A percentile compares a stretch with the other conserved stretches of the same genome.
phyloP scores from a whole-genome alignment of 2,888 invertebrate species.

The Linyphia triangularis region DNA sequence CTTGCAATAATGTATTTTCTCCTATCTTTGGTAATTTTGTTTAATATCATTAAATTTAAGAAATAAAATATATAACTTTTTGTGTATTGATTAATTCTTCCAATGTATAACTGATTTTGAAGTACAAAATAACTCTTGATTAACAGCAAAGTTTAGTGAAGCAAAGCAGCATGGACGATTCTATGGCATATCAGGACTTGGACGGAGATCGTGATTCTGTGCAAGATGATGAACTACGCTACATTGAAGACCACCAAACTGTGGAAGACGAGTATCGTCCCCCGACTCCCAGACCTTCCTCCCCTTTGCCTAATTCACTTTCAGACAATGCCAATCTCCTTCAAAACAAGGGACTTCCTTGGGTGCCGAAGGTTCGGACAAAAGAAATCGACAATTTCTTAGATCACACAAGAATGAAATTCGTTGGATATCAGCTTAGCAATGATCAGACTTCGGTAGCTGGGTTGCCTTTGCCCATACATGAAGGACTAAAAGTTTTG shows the following conservation, averaged over 20 bases:
- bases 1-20: too few relatives aligned
- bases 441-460: constrained; percentile 92
- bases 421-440: constrained; percentile 94
- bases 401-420: constrained; percentile 94
- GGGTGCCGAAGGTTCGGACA: constrained; percentile 96
- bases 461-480: constrained; percentile 97
- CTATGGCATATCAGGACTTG: constrained; percentile 86
- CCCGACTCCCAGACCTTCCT: constrained; percentile 82
- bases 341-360: constrained; percentile 87
- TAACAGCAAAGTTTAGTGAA: constrained; percentile 86
- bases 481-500: constrained; percentile 94
- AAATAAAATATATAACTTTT: background rate
- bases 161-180: constrained; percentile 93
- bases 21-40: too few relatives aligned
- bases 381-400: constrained; percentile 95
- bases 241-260: constrained; percentile 80
- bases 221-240: constrained; percentile 80
- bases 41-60: too few relatives aligned
- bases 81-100: background rate
- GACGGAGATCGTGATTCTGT: constrained; percentile 82
- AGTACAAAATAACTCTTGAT: background rate
- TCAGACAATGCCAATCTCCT: constrained; percentile 64
- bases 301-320: constrained; percentile 79
- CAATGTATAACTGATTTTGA: background rate
- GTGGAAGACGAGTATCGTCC: constrained; percentile 79